Evolutionary conservation across 2,888 invertebrate species (phyloP), one percentile per base, ranked within the genome.

Genomic region (Lithosia quadra): DNA sequence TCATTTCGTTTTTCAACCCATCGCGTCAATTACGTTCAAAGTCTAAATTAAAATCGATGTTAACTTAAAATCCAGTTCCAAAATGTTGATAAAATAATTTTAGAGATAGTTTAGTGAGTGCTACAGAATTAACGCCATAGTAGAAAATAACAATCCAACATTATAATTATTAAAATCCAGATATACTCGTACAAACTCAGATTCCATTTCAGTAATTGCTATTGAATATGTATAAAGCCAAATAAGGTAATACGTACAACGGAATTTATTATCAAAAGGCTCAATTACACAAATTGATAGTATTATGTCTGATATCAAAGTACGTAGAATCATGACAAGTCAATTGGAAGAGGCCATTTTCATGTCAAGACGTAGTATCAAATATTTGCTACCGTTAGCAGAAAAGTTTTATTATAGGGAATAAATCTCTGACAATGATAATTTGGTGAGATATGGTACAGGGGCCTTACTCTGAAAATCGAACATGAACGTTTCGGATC

Each of bases 241-340:
- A 43, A 62, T 24, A 22, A 55, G 13, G 60, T 22, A 36, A 55
- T 66, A 60, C 21, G 11, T n/a, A 53, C 24, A 36, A 61, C 18
- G 58, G 63, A 74, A 71, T 74, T 64, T 66, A 61, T 53, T 55
- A 76, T 76, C 77, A 79, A 76, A 68, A 49, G 21, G 10, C 49
- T 15, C 60, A 71, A 79, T 80, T 73, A 74, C 34, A 55, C 28
- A 68, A 81, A 79, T 81, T 76, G 61, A 56, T 67, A 18, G 28
- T 21, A 66, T 70, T 71, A 71, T 60, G 57, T 67, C 10, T 68
- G 58, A 68, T 68, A 70, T 80, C 73, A 79, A 80, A 81, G 58
- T 7, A n/a, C 8, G 59, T 60, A 33, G 24, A 69, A 61, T 53
- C 69, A 53, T 68, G 77, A 81, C 81, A 70, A 69, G 18, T 69